Percentiles rank a stretch among this genome's conserved stretches.
Conservation (phyloP, 30 jellyfish, hydroid and myxozoan species). For the Aurelia sp. region DNA sequence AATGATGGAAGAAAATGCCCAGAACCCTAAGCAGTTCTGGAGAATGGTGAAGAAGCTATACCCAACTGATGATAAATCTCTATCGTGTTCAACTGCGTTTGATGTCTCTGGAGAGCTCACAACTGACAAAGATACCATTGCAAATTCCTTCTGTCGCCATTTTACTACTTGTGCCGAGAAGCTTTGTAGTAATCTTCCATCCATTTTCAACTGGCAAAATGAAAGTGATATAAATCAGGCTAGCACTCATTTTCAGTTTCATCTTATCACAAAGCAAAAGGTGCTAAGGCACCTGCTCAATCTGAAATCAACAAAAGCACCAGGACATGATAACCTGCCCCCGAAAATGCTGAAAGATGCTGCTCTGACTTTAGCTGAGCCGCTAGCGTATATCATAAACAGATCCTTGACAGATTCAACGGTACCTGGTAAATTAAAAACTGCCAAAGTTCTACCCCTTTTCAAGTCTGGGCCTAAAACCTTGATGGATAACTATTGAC, state of each 20-base stretch:
- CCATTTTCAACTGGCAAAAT: conserved; percentile 70
- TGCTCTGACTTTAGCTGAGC: no score
- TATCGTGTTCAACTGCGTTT: conserved; percentile 55
- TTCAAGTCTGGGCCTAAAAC: no score
- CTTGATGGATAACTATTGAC: no score
- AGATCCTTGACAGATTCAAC: no score
- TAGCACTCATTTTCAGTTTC: conserved; percentile 32
- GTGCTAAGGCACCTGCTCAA: no score
- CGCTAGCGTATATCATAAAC: no score
- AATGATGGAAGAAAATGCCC: conserved; percentile 68
- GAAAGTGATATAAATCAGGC: conserved; percentile 72
- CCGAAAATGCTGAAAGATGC: no score
- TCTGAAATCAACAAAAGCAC: no score
- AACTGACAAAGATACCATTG: conserved; percentile 63
- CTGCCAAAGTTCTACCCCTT: no score
- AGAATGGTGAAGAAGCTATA: conserved; percentile 47
- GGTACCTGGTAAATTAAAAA: no score
- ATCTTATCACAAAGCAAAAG: no score
- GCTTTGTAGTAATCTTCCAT: conserved; percentile 69
- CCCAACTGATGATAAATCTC: conserved; percentile 66
- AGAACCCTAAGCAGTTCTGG: conserved; percentile 22
- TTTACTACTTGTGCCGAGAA: conserved; percentile 64
- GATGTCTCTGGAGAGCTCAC: conserved; percentile 69
- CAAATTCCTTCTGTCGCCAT: conserved; percentile 75
- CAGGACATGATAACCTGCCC: no score